phyloP scores from a whole-genome alignment of 2,113 vertebrate genomes.

The Illadopsis cleaveri region DNA sequence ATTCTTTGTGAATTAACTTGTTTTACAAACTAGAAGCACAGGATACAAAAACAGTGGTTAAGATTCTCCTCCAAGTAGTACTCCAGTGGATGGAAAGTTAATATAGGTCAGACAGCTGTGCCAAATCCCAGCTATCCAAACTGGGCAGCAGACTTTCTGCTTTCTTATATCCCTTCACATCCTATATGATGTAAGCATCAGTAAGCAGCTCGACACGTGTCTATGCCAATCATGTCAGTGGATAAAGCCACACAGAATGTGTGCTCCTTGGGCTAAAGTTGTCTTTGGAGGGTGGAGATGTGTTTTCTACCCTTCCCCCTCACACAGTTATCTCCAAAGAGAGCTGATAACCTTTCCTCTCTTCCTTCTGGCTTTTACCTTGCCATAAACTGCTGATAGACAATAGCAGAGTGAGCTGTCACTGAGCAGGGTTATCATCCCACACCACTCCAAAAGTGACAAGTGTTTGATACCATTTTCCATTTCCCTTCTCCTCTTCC shows the following conservation, averaged over 20 bases:
- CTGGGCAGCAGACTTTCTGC: neutral
- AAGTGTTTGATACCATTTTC: neutral
- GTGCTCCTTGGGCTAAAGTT: neutral
- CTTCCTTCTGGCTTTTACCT: neutral
- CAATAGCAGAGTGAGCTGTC: neutral
- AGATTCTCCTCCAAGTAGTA: conserved; percentile 13
- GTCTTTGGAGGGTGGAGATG: neutral
- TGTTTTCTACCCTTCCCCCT: neutral
- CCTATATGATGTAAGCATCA: neutral
- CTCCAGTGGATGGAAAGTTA: conserved; percentile 13
- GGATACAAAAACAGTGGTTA: neutral
- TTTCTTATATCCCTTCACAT: neutral
- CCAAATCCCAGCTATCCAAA: neutral
- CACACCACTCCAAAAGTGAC: neutral
- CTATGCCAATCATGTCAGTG: neutral
- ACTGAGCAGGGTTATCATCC: neutral
- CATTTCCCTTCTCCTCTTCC: neutral
- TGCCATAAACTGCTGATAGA: neutral
- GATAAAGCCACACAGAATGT: neutral
- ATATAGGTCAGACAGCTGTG: neutral
- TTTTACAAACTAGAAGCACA: neutral
- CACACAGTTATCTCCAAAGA: neutral
- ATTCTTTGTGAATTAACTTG: conserved; percentile 1
- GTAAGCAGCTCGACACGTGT: neutral
- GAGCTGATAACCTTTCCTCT: neutral